These are phyloP conservation scores for Agonum fuliginosum DNA, from an alignment of 2,888 invertebrate genomes.

Conservation along the genomic window DNA sequence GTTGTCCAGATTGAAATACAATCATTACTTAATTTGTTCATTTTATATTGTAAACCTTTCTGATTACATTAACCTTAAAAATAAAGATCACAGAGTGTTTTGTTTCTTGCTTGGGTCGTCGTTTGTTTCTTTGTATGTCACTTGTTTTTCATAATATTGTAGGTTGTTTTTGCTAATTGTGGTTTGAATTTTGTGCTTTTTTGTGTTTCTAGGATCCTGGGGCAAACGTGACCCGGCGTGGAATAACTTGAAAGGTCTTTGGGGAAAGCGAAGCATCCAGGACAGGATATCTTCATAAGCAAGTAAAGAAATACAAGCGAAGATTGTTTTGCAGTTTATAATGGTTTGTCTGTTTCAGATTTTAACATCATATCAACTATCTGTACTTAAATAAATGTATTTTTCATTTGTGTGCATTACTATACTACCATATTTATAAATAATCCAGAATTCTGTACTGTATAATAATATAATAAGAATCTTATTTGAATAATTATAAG, in stretches of 20 bases:
- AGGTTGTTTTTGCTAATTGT: neutral
- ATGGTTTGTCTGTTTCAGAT: constrained; percentile 47
- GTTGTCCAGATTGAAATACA: neutral
- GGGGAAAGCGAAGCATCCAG: constrained; percentile 80
- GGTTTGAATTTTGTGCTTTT: neutral
- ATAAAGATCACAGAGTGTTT: constrained; percentile 14
- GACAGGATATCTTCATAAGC: constrained; percentile 58
- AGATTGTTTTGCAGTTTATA: constrained; percentile 26
- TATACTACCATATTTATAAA: constrained; percentile 47
- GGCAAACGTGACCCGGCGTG: constrained; percentile 86
- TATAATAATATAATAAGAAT: constrained; percentile 53
- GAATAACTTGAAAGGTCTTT: constrained; percentile 87
- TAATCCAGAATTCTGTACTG: constrained; percentile 55
- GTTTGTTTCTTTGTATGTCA: neutral
- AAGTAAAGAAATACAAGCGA: constrained; percentile 35
- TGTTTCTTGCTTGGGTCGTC: neutral
- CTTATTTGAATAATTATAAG: constrained; percentile 51
- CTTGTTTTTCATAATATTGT: neutral
- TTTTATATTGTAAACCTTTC: constrained; percentile 1
- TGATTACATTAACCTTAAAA: neutral
- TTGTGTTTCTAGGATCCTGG: constrained; percentile 78
- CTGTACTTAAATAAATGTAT: constrained; percentile 59
- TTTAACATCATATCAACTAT: constrained; percentile 56
- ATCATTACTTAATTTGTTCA: neutral
- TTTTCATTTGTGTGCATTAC: constrained; percentile 57